Base-by-base conservation (phyloP, 2,888 invertebrate species). In the Galerucella nymphaeae region DNA sequence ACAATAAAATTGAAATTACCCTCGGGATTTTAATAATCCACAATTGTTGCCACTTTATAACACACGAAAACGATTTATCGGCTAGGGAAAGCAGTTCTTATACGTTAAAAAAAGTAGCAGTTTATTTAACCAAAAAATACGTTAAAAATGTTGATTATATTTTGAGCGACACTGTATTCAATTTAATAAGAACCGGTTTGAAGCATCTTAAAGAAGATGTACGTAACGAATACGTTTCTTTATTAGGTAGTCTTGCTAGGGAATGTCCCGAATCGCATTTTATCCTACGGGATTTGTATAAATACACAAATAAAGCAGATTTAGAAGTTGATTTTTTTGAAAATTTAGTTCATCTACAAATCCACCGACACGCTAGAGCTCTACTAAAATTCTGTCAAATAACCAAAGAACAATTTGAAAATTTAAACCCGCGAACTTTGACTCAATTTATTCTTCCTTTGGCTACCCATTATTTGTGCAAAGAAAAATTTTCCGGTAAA, bases 311-410 rank as follows among this genome's bases (percentile, higher is more conserved):
- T 82, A 89, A 91, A 84, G 87, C 86, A 62, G 96, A 98, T 84
- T 85, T 89, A 10, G 97, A 98, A 85, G 93, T 94, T 0, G 98
- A 99, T 86, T 97, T 99, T 89, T 98, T 97, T 84, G 95, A 96
- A 82, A 98, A 98, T 84, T 91, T 97, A 82, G 91, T 91, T 38
- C 98, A 99, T 87, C 86, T 96, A 61, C 95, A 98, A 88, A 87
- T 93, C 70, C 96, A 97, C 84, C 90, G 97, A 74, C 93, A 95
- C 82, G 93, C 94, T 0, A 90, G 95, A 81, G 98, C 97, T 0
- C 84, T 98, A 61, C 85, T 93, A 16, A 94, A 93, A 81, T 93
- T 95, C 82, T 91, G 91, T 74, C 90, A 90, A 76, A 85, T 93
- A 8, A 90, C 91, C 57, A 93, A 89, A 82, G 90, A 90, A 23